Evolutionary conservation across 2,797 vertebrate species (phyloP), one percentile per base, ranked within the genome.

Genomic region (Nannoperca australis): DNA sequence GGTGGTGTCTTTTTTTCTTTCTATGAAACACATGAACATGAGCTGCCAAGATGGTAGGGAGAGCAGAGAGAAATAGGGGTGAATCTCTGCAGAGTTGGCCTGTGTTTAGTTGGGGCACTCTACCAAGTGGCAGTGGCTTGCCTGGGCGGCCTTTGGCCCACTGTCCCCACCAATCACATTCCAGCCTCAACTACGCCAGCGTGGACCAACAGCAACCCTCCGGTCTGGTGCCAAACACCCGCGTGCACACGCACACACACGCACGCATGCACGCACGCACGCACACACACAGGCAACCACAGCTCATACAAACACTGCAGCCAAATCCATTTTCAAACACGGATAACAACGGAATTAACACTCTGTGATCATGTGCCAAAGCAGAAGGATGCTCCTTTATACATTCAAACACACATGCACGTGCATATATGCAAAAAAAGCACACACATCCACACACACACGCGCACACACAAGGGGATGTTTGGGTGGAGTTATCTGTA

Each of bases 281-380:
- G 55, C 54, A 67, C 76, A 61, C 58, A 70, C 55, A 11, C 42
- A 3, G 56, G 67, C 70, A 85, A 75, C 78, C 78, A 81, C 71
- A 78, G 72, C 78, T 78, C 74, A 85, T 53, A 60, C 84, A 88
- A 84, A 85, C 84, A 81, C 78, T 56, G 77, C 73, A 84, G 90
- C 88, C 91, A 91, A 90, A 81, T 91, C 83, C 86, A 88, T 91
- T 92, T 93, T 92, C 90, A 91, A 93, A 93, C 89, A 91, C 56
- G 92, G 91, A 92, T 92, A 93, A 94, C 93, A 94, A 93, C 94
- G 94, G 94, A 95, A 94, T 93, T 92, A 92, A 81, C 85, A 87
- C 83, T 81, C 83, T 91, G 92, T 93, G 90, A 93, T 91, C 83
- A 83, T 86, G 78, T 78, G 92, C 90, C 93, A 69, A 44, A 92